Conservation (phyloP, 2,113 vertebrate genomes). For the Sylvietta virens region DNA sequence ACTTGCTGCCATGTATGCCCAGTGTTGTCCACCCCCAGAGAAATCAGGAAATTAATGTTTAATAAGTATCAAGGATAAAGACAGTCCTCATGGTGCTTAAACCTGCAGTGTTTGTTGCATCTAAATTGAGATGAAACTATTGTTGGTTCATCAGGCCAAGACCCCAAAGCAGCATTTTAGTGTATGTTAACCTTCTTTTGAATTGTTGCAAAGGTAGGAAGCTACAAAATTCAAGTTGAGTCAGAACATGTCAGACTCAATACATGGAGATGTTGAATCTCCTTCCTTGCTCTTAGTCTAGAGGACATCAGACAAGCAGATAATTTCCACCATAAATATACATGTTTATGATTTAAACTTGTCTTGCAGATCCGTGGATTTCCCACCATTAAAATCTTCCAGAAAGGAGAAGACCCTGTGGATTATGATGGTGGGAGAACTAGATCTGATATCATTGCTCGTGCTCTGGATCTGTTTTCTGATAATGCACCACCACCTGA, state of each 20-base stretch:
- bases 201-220: neutral
- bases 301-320: neutral
- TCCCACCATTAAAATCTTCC: slow-evolving; percentile 96
- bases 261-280: neutral
- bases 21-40: neutral
- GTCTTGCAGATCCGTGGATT: slow-evolving; percentile 86
- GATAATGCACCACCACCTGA: slow-evolving; percentile 87
- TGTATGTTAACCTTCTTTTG: neutral
- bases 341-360: neutral
- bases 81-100: neutral
- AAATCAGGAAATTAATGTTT: neutral
- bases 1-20: neutral
- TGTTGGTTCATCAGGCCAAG: neutral
- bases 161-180: neutral
- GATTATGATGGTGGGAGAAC: slow-evolving; percentile 91
- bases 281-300: neutral
- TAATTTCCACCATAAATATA: neutral
- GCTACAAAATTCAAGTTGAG: neutral
- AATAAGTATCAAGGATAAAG: neutral
- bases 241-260: neutral
- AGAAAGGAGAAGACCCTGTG: slow-evolving; percentile 89
- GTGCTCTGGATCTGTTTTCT: slow-evolving; percentile 90
- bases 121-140: neutral
- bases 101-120: neutral
- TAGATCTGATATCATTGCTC: slow-evolving; percentile 82